Percentiles rank a stretch among this genome's conserved stretches.
Evolutionary conservation across 1,140 invertebrate species (phyloP).

Genomic region (Brachionus asplanchnoidis): DNA sequence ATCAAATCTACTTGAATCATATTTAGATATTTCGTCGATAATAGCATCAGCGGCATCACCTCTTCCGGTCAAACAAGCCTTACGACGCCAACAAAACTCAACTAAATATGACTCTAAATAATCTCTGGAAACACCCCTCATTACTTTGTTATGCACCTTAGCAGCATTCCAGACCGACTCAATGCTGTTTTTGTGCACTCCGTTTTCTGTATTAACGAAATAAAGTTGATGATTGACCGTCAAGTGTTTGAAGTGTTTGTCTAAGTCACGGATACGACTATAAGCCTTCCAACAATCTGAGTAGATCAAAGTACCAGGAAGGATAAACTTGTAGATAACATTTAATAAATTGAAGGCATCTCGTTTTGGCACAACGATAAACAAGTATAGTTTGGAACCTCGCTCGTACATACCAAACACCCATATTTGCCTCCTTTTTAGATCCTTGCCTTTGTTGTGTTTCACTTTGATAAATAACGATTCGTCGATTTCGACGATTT

Average conservation of each 20-base stretch:
- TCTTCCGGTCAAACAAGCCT: background rate
- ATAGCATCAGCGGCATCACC: background rate
- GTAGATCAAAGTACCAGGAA: background rate
- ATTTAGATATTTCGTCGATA: background rate
- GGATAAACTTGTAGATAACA: background rate
- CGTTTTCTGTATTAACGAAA: background rate
- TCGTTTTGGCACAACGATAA: background rate
- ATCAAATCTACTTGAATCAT: background rate
- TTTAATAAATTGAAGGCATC: background rate
- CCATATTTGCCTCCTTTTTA: background rate
- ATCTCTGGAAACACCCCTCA: background rate
- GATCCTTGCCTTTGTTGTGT: background rate
- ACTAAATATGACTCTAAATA: background rate
- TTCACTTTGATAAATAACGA: background rate
- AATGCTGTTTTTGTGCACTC: background rate
- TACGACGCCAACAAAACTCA: background rate
- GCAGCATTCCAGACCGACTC: background rate
- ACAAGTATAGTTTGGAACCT: background rate
- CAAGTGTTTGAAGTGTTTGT: background rate
- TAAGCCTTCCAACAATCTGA: background rate
- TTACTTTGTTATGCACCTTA: background rate
- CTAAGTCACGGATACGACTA: background rate
- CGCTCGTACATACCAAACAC: background rate
- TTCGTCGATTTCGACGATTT: background rate
- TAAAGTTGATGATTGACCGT: background rate